phyloP scores from a whole-genome alignment of 1,140 invertebrate genomes.

The Neotoxoptera formosana region DNA sequence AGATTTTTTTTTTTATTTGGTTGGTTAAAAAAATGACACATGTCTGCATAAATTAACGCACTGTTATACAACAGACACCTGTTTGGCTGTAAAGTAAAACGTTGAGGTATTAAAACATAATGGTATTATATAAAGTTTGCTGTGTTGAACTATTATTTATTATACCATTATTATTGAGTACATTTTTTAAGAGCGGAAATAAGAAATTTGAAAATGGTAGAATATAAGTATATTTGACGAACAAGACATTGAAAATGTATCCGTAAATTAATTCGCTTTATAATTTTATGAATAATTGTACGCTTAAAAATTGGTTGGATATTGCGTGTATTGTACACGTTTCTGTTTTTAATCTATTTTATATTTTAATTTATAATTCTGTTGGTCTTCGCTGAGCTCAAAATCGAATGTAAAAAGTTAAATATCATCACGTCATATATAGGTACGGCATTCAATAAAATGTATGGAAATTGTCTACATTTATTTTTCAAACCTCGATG shows the following conservation, averaged over 20 bases:
- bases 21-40: slow-evolving; percentile 11
- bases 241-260: neutral
- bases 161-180: neutral
- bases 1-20: neutral
- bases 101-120: neutral
- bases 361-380: neutral
- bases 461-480: too few species aligned
- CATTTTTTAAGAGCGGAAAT: neutral
- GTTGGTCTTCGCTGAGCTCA: neutral
- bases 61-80: neutral
- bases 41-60: slow-evolving; percentile 17
- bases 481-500: too few species aligned
- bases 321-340: too few species aligned
- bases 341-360: neutral
- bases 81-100: neutral
- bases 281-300: neutral
- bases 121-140: neutral
- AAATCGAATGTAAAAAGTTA: too few species aligned
- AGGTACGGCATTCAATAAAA: too few species aligned
- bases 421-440: too few species aligned
- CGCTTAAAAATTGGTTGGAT: neutral
- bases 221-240: neutral
- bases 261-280: neutral
- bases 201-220: neutral
- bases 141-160: neutral